Evolutionary conservation across 2,888 invertebrate species (phyloP), one percentile per base, ranked within the genome.

Genomic region (Drosophila borborema): DNA sequence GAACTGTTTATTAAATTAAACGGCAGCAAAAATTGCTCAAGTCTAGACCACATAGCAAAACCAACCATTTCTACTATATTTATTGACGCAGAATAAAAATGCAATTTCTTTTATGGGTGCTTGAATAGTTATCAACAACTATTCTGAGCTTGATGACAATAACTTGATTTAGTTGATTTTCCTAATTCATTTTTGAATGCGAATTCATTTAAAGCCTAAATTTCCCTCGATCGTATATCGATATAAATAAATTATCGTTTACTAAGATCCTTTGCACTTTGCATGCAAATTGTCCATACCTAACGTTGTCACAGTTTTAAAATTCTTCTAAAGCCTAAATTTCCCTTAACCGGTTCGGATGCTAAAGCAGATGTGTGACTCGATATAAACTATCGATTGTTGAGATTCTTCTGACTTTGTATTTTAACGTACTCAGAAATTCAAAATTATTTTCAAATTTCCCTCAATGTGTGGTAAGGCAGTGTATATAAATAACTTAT

Each of bases 31-130:
- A 38, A 40, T n/a, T 38, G 16, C 54, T 43, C 1, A 10, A 34
- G 14, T 45, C 14, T 20, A 16, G 58, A 58, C 45, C 7, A 45
- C 8, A 31, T 16, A 45, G 3, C 9, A 20, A 43, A 41, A 12
- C 28, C 9, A 43, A 7, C 14, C 1, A 40, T 20, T 20, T 49
- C 20, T 53, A 54, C 20, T 54, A 14, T 16, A 56, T 34, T 34
- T n/a, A 43, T 31, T 18, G 31, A 56, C 43, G 31, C 28, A 31
- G 20, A 58, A 56, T 56, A 56, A 45, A 54, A 28, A 20, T 18
- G 6, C 2, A 8, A 53, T 2, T 53, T 36, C 34, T 36, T 36
- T 53, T 53, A 36, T 16, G 20, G 20, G 20, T 16, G 36, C 53
- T n/a, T 0, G 53, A 40, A 40, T 38, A 10, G 54, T 16, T n/a